phyloP scores from a whole-genome alignment of 2,797 vertebrate species.

The Melopsittacus undulatus region DNA sequence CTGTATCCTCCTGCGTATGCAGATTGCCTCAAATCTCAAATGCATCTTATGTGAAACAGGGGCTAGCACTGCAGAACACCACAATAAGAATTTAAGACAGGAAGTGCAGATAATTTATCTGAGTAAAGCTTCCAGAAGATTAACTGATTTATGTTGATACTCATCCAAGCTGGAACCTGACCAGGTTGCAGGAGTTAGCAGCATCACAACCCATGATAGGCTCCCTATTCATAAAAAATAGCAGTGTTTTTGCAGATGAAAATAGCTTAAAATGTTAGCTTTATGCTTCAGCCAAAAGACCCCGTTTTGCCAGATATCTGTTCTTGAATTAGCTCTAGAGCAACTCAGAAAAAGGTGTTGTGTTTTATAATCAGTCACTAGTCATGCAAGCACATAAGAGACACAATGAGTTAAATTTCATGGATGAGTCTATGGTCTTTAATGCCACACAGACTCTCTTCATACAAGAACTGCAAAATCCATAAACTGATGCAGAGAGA shows the following conservation, averaged over 20 bases:
- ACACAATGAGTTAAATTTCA: background rate
- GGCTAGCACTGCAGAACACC: conserved; percentile 42
- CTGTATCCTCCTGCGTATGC: background rate
- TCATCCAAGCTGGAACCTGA: conserved; percentile 54
- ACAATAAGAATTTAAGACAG: conserved; percentile 54
- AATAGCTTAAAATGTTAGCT: background rate
- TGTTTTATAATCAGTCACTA: background rate
- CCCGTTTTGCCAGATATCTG: background rate
- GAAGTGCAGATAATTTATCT: conserved; percentile 67
- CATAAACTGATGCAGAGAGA: background rate
- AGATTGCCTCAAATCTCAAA: conserved; percentile 52
- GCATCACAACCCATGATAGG: background rate
- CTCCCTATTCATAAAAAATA: conserved; percentile 2
- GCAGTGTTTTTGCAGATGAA: background rate
- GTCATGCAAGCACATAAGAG: background rate
- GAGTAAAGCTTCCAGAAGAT: conserved; percentile 49
- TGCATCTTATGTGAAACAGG: conserved; percentile 7
- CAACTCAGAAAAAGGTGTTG: background rate
- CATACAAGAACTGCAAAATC: background rate
- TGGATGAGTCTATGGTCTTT: background rate
- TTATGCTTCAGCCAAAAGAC: background rate
- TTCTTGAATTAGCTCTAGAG: background rate
- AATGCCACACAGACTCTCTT: background rate
- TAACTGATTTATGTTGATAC: conserved; percentile 54
- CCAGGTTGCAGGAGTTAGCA: conserved; percentile 36